Conservation (phyloP, 2,113 vertebrate species). For the Nycticebus coucang region DNA sequence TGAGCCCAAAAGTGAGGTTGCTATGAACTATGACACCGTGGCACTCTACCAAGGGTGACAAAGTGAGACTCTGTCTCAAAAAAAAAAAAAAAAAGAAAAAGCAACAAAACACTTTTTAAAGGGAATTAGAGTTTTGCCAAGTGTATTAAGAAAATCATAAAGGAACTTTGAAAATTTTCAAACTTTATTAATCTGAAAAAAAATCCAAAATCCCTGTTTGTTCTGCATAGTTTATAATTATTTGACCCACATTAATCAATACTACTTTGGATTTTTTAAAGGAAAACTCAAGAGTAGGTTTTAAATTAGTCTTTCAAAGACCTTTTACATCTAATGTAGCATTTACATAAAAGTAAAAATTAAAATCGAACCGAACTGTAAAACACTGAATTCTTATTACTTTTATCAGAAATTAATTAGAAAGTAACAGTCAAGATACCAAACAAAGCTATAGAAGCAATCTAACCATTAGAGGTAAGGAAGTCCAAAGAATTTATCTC, state of each 20-base stretch:
- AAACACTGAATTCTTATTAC: conserved; percentile 13
- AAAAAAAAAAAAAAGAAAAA: background rate
- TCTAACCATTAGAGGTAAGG: background rate
- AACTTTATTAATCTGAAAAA: background rate
- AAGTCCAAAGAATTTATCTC: background rate
- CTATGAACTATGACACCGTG: no score
- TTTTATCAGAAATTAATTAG: background rate
- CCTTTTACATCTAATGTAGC: background rate
- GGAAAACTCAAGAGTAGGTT: conserved; percentile 19
- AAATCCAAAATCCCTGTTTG: background rate
- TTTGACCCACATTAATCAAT: conserved; percentile 11
- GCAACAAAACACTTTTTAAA: conserved; percentile 43
- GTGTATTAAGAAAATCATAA: background rate
- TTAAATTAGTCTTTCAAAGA: conserved; percentile 54
- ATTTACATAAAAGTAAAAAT: conserved; percentile 57
- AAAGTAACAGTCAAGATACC: background rate
- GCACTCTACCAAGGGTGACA: no score
- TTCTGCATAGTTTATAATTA: conserved; percentile 14
- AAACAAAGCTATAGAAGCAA: background rate
- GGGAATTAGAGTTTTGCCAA: background rate
- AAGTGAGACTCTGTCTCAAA: no score
- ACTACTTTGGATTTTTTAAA: conserved; percentile 10
- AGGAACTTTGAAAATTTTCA: conserved; percentile 47
- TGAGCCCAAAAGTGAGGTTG: no score
- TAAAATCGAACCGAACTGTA: conserved; percentile 31